A percentile compares a stretch with the other conserved stretches of the same genome.
phyloP scores from a whole-genome alignment of 2,797 vertebrate genomes.

The Triplophysa bombifrons region DNA sequence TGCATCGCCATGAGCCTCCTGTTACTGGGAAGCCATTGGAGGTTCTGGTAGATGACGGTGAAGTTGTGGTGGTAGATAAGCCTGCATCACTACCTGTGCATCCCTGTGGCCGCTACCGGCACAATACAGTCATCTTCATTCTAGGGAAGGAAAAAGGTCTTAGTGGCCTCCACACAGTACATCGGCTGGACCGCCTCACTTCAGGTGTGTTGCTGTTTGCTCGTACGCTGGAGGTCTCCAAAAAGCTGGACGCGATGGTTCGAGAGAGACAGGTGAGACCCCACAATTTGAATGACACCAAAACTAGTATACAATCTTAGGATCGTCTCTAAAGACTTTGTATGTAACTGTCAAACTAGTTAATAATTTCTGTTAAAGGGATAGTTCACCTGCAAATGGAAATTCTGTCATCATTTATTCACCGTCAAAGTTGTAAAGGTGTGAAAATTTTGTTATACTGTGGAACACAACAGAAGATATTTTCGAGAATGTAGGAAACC shows the following conservation, averaged over 20 bases:
- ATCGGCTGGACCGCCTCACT: slow-evolving; percentile 93
- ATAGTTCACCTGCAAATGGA: too few relatives aligned
- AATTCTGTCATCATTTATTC: too few relatives aligned
- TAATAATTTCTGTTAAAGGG: too few relatives aligned
- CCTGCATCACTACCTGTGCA: slow-evolving; percentile 95
- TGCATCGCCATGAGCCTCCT: slow-evolving; percentile 96
- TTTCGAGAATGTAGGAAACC: too few relatives aligned
- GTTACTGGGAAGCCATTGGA: slow-evolving; percentile 82
- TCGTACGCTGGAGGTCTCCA: slow-evolving; percentile 84
- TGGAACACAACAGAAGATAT: too few relatives aligned
- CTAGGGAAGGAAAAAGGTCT: slow-evolving; percentile 91
- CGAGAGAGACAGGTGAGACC: slow-evolving; percentile 81
- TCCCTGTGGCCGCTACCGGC: slow-evolving; percentile 94
- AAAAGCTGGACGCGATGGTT: slow-evolving; percentile 91
- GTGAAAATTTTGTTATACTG: too few relatives aligned
- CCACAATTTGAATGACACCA: not conserved
- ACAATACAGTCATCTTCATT: slow-evolving; percentile 98
- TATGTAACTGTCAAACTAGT: too few relatives aligned
- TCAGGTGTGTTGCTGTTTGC: slow-evolving; percentile 96
- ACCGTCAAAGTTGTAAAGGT: too few relatives aligned
- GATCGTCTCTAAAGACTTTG: not conserved
- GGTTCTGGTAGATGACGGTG: slow-evolving; percentile 84
- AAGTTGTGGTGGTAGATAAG: slow-evolving; percentile 93
- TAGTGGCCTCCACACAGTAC: slow-evolving; percentile 88
- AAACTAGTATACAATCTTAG: not conserved